Evolutionary conservation across 2,888 invertebrate species (phyloP), one percentile per base, ranked within the genome.

Genomic region (Mythimna ferrago): DNA sequence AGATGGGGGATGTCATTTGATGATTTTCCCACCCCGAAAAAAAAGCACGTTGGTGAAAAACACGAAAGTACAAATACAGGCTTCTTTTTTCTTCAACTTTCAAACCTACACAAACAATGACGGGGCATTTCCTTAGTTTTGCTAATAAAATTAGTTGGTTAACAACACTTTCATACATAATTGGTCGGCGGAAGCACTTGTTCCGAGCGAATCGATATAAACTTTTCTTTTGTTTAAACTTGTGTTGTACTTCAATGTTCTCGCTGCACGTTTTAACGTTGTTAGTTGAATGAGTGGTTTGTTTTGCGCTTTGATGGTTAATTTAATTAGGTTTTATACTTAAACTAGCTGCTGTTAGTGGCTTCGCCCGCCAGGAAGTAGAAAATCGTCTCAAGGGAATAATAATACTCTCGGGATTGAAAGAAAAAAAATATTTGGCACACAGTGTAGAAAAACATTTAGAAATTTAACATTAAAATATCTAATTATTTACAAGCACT

Each of bases 181-280:
- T 88, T 88, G 88, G 82, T 74, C 76, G 56, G 58, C 71, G 79
- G 74, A 80, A 85, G 80, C 76, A 76, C 78, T 85, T 78, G 80
- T 77, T 82, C 80, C 67, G 56, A 73, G 51, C 58, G 71, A 69
- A 71, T 76, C 73, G 67, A 85, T 76, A 56, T 76, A 69, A 83
- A 81, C 72, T 86, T 86, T 81, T 82, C 81, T 85, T 87, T 87
- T 87, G 81, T 87, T 81, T 66, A 69, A 66, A 73, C 64, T 80
- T 66, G n/a, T 57, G 72, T 73, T 61, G 63, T 76, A 66, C 71
- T 77, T 71, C 78, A 74, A 61, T 73, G 73, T 76, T 70, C 71
- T 66, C 26, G 56, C 69, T 73, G 68, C 41, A 63, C 51, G 71
- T 64, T 76, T 71, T 66, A 63, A 63, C 66, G 16, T 61, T 72